Percentiles rank a stretch among this genome's conserved stretches.
Conservation (phyloP, 2,797 vertebrate species). For the Chlorospingus flavigularis region DNA sequence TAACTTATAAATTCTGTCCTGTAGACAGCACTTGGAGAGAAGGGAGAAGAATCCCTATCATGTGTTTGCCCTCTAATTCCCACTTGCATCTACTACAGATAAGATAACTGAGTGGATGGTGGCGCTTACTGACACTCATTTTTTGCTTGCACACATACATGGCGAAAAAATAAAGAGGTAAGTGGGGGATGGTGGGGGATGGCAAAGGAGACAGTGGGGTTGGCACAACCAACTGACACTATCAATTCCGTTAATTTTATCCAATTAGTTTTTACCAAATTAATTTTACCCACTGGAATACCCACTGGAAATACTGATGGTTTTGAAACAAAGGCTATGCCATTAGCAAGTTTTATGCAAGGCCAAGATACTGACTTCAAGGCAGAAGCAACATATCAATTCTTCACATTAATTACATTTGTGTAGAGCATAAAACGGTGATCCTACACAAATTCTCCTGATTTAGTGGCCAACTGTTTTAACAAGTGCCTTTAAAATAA, state of each 20-base stretch:
- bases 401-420: background rate
- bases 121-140: background rate
- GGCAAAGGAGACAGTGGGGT: background rate
- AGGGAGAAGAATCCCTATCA: background rate
- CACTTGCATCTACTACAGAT: background rate
- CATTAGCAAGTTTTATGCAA: background rate
- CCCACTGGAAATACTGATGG: background rate
- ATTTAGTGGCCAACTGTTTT: background rate
- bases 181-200: background rate
- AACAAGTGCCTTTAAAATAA: background rate
- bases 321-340: background rate
- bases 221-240: background rate
- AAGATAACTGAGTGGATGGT: background rate
- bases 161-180: background rate
- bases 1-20: background rate
- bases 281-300: background rate
- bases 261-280: background rate
- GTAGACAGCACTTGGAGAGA: background rate
- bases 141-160: background rate
- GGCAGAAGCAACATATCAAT: background rate
- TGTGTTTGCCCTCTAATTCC: background rate
- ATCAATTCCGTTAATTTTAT: background rate
- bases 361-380: background rate
- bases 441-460: background rate
- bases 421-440: background rate